A percentile compares a stretch with the other conserved stretches of the same genome.
Evolutionary conservation across 2,113 vertebrate genomes (phyloP).

Genomic region (Elgaria multicarinata): DNA sequence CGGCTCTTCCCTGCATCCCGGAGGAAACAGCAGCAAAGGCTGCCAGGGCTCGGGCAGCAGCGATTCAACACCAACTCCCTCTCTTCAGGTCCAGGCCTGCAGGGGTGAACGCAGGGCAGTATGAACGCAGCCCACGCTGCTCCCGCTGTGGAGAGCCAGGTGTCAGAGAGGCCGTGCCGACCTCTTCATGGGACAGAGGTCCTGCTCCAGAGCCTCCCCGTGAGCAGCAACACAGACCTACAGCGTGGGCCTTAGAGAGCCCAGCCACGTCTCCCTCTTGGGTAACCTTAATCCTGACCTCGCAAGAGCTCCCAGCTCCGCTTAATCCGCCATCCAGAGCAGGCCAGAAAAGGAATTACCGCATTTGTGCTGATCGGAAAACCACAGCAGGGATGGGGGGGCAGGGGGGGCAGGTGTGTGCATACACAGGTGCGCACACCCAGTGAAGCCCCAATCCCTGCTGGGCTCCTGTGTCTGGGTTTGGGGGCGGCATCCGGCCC

Average conservation of each 20-base stretch:
- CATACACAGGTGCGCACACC: too few relatives aligned
- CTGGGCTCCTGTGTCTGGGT: not conserved
- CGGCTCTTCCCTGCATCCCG: not conserved
- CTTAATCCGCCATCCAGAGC: conserved; percentile 25
- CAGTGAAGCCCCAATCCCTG: too few relatives aligned
- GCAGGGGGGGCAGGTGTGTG: too few relatives aligned
- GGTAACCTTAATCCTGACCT: accelerated
- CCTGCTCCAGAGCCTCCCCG: not conserved
- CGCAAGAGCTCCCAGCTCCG: not conserved
- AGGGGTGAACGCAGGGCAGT: too few relatives aligned
- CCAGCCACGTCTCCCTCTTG: not conserved
- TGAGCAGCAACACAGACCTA: accelerated
- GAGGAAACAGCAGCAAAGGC: not conserved
- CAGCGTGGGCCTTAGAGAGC: not conserved
- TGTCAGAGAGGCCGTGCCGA: not conserved
- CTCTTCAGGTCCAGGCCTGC: not conserved
- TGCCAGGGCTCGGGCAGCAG: not conserved
- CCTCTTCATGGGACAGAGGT: not conserved
- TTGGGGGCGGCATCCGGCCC: too few relatives aligned
- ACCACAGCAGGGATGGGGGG: not conserved
- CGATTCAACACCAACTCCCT: not conserved
- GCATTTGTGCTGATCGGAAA: conserved; percentile 21
- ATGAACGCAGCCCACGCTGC: not conserved
- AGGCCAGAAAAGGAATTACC: conserved; percentile 27
- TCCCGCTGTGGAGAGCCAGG: not conserved